These are phyloP conservation scores for Copidosoma aretas DNA, from an alignment of 2,888 invertebrate species.

Conservation along the genomic window DNA sequence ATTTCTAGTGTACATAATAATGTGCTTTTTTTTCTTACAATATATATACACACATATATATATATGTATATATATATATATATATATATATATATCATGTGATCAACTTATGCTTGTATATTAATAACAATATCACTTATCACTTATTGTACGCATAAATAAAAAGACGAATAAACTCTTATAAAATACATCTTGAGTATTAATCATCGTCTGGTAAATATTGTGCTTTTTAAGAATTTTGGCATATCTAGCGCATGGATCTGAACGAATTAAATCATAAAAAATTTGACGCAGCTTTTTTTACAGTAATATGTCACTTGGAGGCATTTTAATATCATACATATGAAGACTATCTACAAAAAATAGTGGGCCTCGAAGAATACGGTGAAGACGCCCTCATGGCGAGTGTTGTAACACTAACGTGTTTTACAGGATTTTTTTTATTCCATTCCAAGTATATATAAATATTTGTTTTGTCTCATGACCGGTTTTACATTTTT, in stretches of 20 bases:
- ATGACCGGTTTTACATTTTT: too few species aligned
- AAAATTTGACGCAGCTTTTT: slow-evolving; percentile 20
- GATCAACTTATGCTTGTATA: too few species aligned
- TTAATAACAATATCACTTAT: slow-evolving; percentile 62
- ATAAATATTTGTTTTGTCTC: too few species aligned
- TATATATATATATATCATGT: too few species aligned
- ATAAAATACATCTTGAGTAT: slow-evolving; percentile 60
- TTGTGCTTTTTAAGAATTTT: slow-evolving; percentile 46
- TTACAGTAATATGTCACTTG: slow-evolving; percentile 58
- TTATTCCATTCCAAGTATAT: too few species aligned
- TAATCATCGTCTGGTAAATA: slow-evolving; percentile 33
- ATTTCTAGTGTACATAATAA: slow-evolving; percentile 39
- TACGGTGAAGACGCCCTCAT: slow-evolving; percentile 45
- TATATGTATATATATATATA: too few species aligned
- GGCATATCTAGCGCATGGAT: slow-evolving; percentile 10
- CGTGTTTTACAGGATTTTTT: slow-evolving; percentile 9
- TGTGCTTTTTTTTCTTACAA: slow-evolving; percentile 37
- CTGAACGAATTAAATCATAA: slow-evolving; percentile 20
- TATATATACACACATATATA: too few species aligned
- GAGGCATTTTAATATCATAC: slow-evolving; percentile 62
- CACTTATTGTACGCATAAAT: slow-evolving; percentile 61
- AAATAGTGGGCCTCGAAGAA: slow-evolving; percentile 46
- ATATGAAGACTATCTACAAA: slow-evolving; percentile 41
- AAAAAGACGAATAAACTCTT: slow-evolving; percentile 62
- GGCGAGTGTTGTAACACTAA: slow-evolving; percentile 20